Evolutionary conservation across 2,888 invertebrate genomes (phyloP).

Genomic region (Exephanes ischioxanthus): DNA sequence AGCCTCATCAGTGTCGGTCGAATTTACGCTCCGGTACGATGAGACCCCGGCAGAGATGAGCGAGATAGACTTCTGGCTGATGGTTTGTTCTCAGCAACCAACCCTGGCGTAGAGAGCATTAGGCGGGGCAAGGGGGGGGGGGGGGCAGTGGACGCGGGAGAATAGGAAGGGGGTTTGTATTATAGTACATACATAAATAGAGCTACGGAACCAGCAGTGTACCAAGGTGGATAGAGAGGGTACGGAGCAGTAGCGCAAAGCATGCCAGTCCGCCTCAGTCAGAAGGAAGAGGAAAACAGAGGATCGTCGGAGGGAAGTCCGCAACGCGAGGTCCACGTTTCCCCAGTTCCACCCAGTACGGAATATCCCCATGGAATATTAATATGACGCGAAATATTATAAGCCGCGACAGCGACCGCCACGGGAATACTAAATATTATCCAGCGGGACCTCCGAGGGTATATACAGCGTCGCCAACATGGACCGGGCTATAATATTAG

Average conservation of each 20-base stretch:
- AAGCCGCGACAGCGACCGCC: slow-evolving; percentile 83
- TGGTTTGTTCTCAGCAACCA: slow-evolving; percentile 43
- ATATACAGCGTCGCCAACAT: slow-evolving; percentile 37
- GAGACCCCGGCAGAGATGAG: slow-evolving; percentile 23
- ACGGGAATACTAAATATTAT: slow-evolving; percentile 84
- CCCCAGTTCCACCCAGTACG: slow-evolving; percentile 44
- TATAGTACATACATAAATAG: slow-evolving; percentile 62
- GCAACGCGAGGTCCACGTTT: slow-evolving; percentile 50
- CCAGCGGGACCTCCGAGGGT: slow-evolving; percentile 72
- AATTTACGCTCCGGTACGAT: slow-evolving; percentile 41
- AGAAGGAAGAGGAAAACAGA: slow-evolving; percentile 51
- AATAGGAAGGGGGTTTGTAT: slow-evolving; percentile 21
- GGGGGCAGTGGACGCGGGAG: slow-evolving; percentile 2
- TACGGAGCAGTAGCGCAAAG: slow-evolving; percentile 2
- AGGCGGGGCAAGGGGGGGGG: neutral
- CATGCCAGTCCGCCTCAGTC: slow-evolving; percentile 35
- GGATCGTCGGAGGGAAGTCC: slow-evolving; percentile 21
- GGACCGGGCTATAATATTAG: slow-evolving; percentile 49
- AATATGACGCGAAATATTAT: slow-evolving; percentile 85
- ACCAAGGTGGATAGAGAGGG: slow-evolving; percentile 40
- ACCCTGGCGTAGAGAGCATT: slow-evolving; percentile 33
- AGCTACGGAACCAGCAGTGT: slow-evolving; percentile 40
- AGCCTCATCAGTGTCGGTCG: slow-evolving; percentile 48
- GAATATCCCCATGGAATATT: slow-evolving; percentile 83
- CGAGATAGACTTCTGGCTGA: slow-evolving; percentile 32